phyloP scores from a whole-genome alignment of 2,113 vertebrate species.

The Symphodus melops region DNA sequence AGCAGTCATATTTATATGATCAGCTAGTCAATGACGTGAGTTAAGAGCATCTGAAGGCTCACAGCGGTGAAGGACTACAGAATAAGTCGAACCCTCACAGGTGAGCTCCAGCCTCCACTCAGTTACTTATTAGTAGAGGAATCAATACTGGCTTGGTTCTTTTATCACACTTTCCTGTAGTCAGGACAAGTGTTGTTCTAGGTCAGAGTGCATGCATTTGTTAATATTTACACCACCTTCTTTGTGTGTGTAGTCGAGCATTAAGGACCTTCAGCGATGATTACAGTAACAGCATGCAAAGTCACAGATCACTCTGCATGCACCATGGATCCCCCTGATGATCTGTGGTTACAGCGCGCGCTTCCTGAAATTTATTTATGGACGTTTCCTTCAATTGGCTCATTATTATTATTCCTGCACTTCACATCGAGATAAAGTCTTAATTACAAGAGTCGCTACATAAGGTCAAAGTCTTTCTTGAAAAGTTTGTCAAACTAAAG shows the following conservation, averaged over 20 bases:
- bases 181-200: conserved; percentile 9
- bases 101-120: conserved; percentile 10
- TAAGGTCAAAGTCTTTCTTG: background rate
- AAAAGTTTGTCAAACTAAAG: background rate
- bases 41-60: too few species aligned
- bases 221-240: conserved; percentile 37
- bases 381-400: conserved; percentile 33
- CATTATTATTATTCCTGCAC: conserved; percentile 6
- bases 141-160: conserved; percentile 39
- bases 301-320: background rate
- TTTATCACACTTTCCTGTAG: background rate
- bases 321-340: background rate
- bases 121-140: conserved; percentile 65
- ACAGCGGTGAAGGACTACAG: conserved; percentile 16
- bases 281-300: conserved; percentile 1
- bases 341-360: conserved; percentile 6
- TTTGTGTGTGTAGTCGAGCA: conserved; percentile 28
- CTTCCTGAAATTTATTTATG: conserved; percentile 46
- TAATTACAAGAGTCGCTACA: background rate
- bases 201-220: conserved; percentile 24
- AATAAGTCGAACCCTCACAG: conserved; percentile 24
- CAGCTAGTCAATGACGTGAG: conserved; percentile 14
- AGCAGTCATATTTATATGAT: conserved; percentile 28
- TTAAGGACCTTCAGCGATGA: conserved; percentile 12
- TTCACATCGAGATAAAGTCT: conserved; percentile 1